Base-by-base conservation (phyloP, 2,888 invertebrate species). In the Steromphala cineraria region DNA sequence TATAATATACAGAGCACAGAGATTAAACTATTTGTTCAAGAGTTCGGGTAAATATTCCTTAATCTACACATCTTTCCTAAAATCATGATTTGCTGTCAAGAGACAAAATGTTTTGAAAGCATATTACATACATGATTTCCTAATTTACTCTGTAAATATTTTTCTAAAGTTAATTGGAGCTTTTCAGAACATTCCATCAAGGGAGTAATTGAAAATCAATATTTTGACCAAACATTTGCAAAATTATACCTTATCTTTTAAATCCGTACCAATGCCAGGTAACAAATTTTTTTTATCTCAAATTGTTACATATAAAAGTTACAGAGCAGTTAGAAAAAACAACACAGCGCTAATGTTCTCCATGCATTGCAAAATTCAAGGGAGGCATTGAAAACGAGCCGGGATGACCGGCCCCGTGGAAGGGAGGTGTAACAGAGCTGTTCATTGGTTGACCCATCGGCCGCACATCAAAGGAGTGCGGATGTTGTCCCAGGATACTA, bases 401-500 rank as follows among this genome's bases (percentile, higher is more conserved):
- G 36, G 91, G 87, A 79, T 91, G 91, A 15, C 89, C 88, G 78
- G 89, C 90, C 53, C 90, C 88, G 77, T 91, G 90, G 84, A 92
- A 92, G 4, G 92, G 89, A n/a, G 92, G 89, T 0, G 90, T 90
- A 84, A 92, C 89, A 1, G 91, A 86, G 40, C 89, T 89, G 81
- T 89, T 90, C 81, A 91, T 91, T 19, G 88, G 85, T 53, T 90
- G 90, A 8, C 87, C 85, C 84, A 89, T 87, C 46, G 85, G 87
- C 53, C 91, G 84, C 7, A 90, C 89, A 80, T 92, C 92, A 84
- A 93, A 93, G 3, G 91, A 89, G 83, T 92, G 93, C 46, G 91
- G 92, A 83, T 92, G 92, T 81, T 93, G 92, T 19, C 93, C 90
- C 8, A 93, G 86, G 62, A 93, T 88, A 75, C 91, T 92, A 85